phyloP scores from a whole-genome alignment of 2,113 vertebrate species.

The Cochlearius cochlearius region DNA sequence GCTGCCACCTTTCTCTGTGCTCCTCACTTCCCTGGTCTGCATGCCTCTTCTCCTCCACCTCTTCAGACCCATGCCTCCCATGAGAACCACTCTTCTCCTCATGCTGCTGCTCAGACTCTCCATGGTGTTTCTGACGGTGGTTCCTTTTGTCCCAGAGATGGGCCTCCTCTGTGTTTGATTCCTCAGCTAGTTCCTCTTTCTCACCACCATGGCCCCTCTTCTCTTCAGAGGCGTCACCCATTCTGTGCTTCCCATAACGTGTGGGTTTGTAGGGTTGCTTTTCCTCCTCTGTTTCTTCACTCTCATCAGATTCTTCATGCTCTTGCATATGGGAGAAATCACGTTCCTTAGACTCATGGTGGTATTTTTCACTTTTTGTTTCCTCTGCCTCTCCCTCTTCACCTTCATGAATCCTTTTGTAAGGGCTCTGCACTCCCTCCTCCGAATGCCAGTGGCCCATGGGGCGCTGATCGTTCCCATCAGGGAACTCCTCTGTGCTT shows the following conservation, averaged over 20 bases:
- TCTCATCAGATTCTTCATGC: constrained; percentile 62
- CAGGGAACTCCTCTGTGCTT: background rate
- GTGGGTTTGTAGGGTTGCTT: constrained; percentile 37
- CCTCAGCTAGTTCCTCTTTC: background rate
- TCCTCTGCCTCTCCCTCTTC: constrained; percentile 16
- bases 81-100: constrained; percentile 19
- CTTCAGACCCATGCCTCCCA: background rate
- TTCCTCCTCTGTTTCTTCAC: constrained; percentile 52
- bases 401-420: constrained; percentile 32
- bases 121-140: background rate
- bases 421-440: constrained; percentile 58
- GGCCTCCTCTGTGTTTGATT: background rate
- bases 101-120: constrained; percentile 24
- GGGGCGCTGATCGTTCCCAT: background rate
- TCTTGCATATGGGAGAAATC: background rate
- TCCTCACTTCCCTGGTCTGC: constrained; percentile 31
- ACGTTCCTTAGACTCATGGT: background rate
- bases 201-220: background rate
- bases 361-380: constrained; percentile 28
- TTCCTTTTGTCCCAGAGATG: constrained; percentile 32
- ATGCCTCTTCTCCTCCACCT: constrained; percentile 25
- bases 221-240: constrained; percentile 34
- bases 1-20: constrained; percentile 5
- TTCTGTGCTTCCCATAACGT: constrained; percentile 31
- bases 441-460: background rate